Base-by-base conservation (phyloP, 92 coral and sea anemone species). In the Pocillopora meandrina region DNA sequence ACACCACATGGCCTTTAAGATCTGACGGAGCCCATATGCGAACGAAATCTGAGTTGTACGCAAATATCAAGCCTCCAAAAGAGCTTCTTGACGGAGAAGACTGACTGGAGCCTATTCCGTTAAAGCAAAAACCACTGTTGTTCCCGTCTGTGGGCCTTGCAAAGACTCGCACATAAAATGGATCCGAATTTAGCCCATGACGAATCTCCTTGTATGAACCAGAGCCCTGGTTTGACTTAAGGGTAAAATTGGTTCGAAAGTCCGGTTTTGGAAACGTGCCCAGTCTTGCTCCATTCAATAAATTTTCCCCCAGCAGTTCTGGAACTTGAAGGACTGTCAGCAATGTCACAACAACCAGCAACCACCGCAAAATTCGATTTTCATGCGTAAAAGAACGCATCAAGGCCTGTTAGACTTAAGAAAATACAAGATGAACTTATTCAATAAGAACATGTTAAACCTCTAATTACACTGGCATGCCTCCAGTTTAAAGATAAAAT, bases 141-240 rank as follows among this genome's bases (percentile, higher is more conserved):
- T 74, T 57, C 42, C 95, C 93, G 57, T 75, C 71, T 36, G 47
- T 79, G 56, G 95, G 91, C 61, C 86, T 90, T 65, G 97, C 99
- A 52, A 92, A 97, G 76, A 97, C 99, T 65, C 99, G 98, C 74
- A 95, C 98, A 69, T 92, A 89, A 87, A 97, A 94, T 62, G 99
- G 99, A 72, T 90, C 91, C 55, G 23, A 87, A 59, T 89, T 91
- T 35, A 92, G 84, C 55, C 98, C 99, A 86, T 93, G 95, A 7
- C 86, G 90, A 60, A 97, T 89, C 79, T 97, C 98, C 87, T 90
- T 91, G 75, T 91, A 97, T 17, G 99, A 97, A 26, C 84, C 63
- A 26, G 84, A 62, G 20, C 98, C 99, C 59, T 82, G 89, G 65
- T 93, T 94, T 62, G 99, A 95, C 26, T 86, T 88, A 23, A 97